Conservation (phyloP, 2,888 invertebrate genomes). For the Zaprionus bogoriensis region DNA sequence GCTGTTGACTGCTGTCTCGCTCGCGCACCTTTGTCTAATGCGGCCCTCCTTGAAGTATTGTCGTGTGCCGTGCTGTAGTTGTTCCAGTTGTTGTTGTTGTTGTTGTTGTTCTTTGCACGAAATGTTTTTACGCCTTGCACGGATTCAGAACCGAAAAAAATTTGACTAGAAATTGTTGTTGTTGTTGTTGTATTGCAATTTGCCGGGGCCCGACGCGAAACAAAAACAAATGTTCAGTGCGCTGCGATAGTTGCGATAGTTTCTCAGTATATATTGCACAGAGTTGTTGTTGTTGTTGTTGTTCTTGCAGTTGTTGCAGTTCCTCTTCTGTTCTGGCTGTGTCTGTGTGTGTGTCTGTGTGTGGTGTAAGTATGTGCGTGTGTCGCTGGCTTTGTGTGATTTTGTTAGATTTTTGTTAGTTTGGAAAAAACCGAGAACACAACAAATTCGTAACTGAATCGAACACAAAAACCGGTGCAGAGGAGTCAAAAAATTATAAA, state of each 20-base stretch:
- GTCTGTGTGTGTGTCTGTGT: slow-evolving; percentile 19
- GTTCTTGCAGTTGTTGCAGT: slow-evolving; percentile 19
- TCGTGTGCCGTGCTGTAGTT: slow-evolving; percentile 10
- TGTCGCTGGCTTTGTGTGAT: slow-evolving; percentile 18
- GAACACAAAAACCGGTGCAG: slow-evolving; percentile 81
- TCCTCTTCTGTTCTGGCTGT: slow-evolving; percentile 26
- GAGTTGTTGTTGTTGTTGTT: slow-evolving; percentile 32
- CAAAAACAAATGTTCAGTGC: neutral
- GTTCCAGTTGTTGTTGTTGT: slow-evolving; percentile 20
- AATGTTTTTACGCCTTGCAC: slow-evolving; percentile 4
- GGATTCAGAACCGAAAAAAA: slow-evolving; percentile 22
- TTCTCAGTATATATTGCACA: neutral
- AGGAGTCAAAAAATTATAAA: slow-evolving; percentile 82
- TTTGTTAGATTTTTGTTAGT: slow-evolving; percentile 30
- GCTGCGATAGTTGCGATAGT: slow-evolving; percentile 38
- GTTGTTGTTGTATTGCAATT: slow-evolving; percentile 20
- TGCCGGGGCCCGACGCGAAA: slow-evolving; percentile 14
- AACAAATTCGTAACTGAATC: slow-evolving; percentile 80
- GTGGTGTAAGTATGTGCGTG: slow-evolving; percentile 6
- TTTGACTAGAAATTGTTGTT: slow-evolving; percentile 17
- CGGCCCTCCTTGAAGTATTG: neutral
- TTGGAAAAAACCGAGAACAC: slow-evolving; percentile 79
- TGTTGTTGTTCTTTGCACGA: slow-evolving; percentile 6
- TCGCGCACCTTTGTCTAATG: slow-evolving; percentile 29
- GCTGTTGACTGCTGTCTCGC: slow-evolving; percentile 36